These are phyloP conservation scores for Fulmarus glacialis DNA, from an alignment of 2,113 vertebrate species.

Conservation along the genomic window DNA sequence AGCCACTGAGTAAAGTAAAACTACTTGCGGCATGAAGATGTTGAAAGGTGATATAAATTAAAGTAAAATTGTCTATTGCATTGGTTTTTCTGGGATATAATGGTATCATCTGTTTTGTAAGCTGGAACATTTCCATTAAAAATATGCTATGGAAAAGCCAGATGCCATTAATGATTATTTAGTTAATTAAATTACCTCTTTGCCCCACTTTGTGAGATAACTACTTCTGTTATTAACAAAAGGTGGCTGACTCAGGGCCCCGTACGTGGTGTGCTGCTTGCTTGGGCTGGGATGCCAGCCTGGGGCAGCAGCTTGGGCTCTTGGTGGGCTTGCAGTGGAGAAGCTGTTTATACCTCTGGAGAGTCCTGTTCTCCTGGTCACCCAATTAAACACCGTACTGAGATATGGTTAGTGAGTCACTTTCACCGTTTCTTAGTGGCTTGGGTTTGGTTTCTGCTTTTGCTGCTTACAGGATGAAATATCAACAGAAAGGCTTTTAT, in stretches of 20 bases:
- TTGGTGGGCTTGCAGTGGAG: neutral
- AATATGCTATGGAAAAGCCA: neutral
- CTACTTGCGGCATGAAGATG: neutral
- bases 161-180: neutral
- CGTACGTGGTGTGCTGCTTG: neutral
- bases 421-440: constrained; percentile 2
- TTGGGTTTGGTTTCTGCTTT: neutral
- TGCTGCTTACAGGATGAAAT: constrained; percentile 12
- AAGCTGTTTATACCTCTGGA: neutral
- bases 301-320: neutral
- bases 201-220: neutral
- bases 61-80: neutral
- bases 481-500: constrained; percentile 31
- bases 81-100: neutral
- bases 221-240: neutral
- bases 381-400: neutral
- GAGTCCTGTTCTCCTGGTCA: neutral
- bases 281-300: neutral
- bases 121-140: neutral
- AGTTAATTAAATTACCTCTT: neutral
- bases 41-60: neutral
- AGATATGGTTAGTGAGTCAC: neutral
- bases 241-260: neutral
- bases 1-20: neutral
- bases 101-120: neutral